Percentiles rank a stretch among this genome's conserved stretches.
Conservation (phyloP, 2,888 invertebrate species). For the Mesorhabditis spiculigera region DNA sequence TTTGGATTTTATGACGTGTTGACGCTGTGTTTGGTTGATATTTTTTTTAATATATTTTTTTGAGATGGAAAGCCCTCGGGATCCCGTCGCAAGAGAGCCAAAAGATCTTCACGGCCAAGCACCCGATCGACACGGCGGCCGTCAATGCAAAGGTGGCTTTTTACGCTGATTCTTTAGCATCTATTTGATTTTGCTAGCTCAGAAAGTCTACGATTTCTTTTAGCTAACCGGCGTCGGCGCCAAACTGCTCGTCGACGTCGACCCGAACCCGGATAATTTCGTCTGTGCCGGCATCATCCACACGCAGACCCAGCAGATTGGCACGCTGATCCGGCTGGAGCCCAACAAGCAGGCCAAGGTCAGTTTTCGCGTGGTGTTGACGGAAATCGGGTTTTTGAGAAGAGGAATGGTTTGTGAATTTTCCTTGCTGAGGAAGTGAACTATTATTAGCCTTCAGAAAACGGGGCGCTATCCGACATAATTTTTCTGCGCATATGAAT, state of each 20-base stretch:
- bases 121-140: slow-evolving; percentile 80
- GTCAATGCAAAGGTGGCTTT: slow-evolving; percentile 78
- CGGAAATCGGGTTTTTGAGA: not conserved
- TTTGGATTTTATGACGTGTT: slow-evolving; percentile 2
- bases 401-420: too few species aligned
- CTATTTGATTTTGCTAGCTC: not conserved
- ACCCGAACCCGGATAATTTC: slow-evolving; percentile 98
- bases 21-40: slow-evolving; percentile 9
- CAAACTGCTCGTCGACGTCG: slow-evolving; percentile 84
- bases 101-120: slow-evolving; percentile 88
- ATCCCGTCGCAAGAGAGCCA: slow-evolving; percentile 84
- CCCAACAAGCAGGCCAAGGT: slow-evolving; percentile 97
- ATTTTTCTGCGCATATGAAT: too few species aligned
- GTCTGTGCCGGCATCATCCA: slow-evolving; percentile 97
- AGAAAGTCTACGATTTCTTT: slow-evolving; percentile 12
- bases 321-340: slow-evolving; percentile 90
- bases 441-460: too few species aligned
- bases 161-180: too few species aligned
- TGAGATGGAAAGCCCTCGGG: slow-evolving; percentile 44
- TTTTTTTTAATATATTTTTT: slow-evolving; percentile 3
- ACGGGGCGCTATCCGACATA: too few species aligned
- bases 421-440: too few species aligned
- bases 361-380: slow-evolving; percentile 25
- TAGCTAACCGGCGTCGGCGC: slow-evolving; percentile 80
- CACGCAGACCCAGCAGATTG: slow-evolving; percentile 88